A percentile compares a stretch with the other conserved stretches of the same genome.
Evolutionary conservation across 2,888 invertebrate species (phyloP).

Genomic region (Merodon equestris): DNA sequence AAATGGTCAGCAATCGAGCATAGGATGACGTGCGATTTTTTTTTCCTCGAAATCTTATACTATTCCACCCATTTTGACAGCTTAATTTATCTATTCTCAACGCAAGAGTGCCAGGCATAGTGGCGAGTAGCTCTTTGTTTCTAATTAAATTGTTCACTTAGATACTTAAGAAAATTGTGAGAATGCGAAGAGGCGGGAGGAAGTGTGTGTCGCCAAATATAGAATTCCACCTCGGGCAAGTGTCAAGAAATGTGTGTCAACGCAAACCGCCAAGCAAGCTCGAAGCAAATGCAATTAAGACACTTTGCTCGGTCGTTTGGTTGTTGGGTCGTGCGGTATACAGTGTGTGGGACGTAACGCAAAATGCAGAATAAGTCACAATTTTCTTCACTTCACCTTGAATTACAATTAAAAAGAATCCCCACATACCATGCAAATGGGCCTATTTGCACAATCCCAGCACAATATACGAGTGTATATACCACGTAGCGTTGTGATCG

Average conservation of each 20-base stretch:
- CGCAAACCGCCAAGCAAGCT: conserved; percentile 12
- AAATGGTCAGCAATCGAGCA: conserved; percentile 32
- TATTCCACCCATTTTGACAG: conserved; percentile 36
- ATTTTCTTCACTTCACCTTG: conserved; percentile 66
- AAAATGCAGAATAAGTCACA: conserved; percentile 39
- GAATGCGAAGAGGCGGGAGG: background rate
- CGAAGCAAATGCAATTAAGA: conserved; percentile 25
- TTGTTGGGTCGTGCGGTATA: no score
- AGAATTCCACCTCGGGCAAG: conserved; percentile 30
- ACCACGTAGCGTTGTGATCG: background rate
- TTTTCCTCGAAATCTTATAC: conserved; percentile 11
- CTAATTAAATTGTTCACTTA: conserved; percentile 31
- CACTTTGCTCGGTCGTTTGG: conserved; percentile 23
- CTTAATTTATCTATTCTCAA: conserved; percentile 39
- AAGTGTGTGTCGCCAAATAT: conserved; percentile 14
- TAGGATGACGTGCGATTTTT: conserved; percentile 28
- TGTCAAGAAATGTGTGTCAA: conserved; percentile 59
- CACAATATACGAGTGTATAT: conserved; percentile 4
- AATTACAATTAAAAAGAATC: conserved; percentile 60
- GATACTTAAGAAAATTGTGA: background rate
- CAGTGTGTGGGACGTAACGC: background rate
- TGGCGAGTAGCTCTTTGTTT: conserved; percentile 8
- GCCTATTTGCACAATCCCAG: conserved; percentile 61
- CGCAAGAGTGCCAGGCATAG: background rate
- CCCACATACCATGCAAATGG: conserved; percentile 57